Percentiles rank a stretch among this genome's conserved stretches.
These are phyloP conservation scores for Oscheius sp. DNA, from an alignment of 1,140 invertebrate genomes.

Conservation along the genomic window DNA sequence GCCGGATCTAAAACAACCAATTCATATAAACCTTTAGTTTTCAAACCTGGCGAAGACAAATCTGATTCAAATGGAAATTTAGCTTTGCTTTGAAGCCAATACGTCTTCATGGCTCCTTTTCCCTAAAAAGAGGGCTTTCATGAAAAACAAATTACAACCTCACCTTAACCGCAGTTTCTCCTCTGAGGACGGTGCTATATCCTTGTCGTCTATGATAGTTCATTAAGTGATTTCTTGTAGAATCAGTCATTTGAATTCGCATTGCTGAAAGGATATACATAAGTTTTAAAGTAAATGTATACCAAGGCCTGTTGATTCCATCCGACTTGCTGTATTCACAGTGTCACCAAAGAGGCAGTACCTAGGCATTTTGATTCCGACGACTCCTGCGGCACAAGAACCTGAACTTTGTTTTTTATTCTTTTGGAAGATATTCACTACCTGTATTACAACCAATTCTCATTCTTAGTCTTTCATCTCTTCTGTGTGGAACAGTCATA, in stretches of 20 bases:
- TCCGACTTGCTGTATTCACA: slow-evolving; percentile 84
- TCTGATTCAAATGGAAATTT: too few relatives aligned
- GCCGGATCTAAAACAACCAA: too few relatives aligned
- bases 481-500: slow-evolving; percentile 79
- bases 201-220: not conserved
- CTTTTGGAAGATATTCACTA: slow-evolving; percentile 50
- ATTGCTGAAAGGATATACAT: slow-evolving; percentile 68
- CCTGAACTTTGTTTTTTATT: slow-evolving; percentile 52
- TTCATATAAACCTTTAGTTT: too few relatives aligned
- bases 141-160: not conserved
- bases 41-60: too few relatives aligned
- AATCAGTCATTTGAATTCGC: slow-evolving; percentile 73
- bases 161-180: slow-evolving; percentile 23
- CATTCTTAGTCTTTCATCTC: slow-evolving; percentile 79
- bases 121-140: slow-evolving; percentile 11
- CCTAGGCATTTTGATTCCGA: slow-evolving; percentile 63
- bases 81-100: slow-evolving; percentile 9
- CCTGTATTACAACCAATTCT: slow-evolving; percentile 48
- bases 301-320: slow-evolving; percentile 72
- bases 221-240: not conserved
- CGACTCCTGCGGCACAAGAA: slow-evolving; percentile 56
- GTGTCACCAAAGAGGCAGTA: slow-evolving; percentile 79
- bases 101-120: slow-evolving; percentile 32
- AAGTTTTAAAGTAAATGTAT: not conserved
- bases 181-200: not conserved